A percentile compares a stretch with the other conserved stretches of the same genome.
phyloP scores from a whole-genome alignment of 2,797 vertebrate species.

The Varecia variegata region DNA sequence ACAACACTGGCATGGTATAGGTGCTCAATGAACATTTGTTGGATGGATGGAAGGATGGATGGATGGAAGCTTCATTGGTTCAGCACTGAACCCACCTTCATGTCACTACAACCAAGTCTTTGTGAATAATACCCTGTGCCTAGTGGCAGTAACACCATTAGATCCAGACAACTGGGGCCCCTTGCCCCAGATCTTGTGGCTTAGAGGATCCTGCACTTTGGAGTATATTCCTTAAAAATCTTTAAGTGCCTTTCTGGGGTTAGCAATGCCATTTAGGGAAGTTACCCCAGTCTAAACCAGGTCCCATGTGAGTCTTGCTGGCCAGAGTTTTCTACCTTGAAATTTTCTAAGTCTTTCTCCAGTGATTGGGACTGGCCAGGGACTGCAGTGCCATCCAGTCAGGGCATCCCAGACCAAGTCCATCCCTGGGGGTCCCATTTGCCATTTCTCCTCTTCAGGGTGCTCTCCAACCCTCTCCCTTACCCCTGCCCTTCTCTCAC shows the following conservation, averaged over 20 bases:
- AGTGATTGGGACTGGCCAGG: background rate
- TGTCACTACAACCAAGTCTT: background rate
- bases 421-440: background rate
- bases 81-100: background rate
- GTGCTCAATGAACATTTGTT: background rate
- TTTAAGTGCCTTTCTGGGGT: background rate
- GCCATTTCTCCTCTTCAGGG: background rate
- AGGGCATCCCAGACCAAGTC: background rate
- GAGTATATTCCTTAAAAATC: background rate
- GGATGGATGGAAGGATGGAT: too few relatives aligned
- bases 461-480: background rate
- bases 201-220: background rate
- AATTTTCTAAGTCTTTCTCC: background rate
- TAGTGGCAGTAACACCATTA: background rate
- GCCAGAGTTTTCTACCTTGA: background rate
- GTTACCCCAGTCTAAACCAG: background rate
- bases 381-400: background rate
- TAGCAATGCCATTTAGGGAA: background rate
- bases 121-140: background rate
- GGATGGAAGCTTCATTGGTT: background rate
- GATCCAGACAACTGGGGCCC: background rate
- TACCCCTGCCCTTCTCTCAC: background rate
- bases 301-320: background rate
- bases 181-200: background rate
- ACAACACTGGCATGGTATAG: background rate